Evolutionary conservation across 1,140 invertebrate species (phyloP).

Genomic region (Drosophila repleta): DNA sequence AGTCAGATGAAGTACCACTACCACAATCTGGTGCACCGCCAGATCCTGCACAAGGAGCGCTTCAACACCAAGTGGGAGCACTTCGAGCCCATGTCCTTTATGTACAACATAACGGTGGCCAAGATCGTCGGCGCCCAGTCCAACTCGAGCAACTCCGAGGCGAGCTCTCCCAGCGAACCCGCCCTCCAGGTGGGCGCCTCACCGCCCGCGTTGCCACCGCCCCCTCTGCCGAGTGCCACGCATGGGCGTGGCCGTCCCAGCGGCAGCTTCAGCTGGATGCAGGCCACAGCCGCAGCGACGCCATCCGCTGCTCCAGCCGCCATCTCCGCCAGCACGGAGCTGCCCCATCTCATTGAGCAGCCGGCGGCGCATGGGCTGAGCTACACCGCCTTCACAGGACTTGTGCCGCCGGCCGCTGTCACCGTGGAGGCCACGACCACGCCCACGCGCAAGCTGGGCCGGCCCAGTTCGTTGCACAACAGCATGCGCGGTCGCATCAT

Average conservation of each 20-base stretch:
- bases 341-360: constrained; percentile 56
- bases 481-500: constrained; percentile 81
- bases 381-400: constrained; percentile 74
- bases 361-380: constrained; percentile 43
- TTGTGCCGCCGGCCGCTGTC: constrained; percentile 75
- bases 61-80: constrained; percentile 83
- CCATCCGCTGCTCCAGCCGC: constrained; percentile 9
- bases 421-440: constrained; percentile 66
- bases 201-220: constrained; percentile 16
- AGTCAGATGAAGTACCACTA: constrained; percentile 83
- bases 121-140: constrained; percentile 74
- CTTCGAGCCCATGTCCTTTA: constrained; percentile 81
- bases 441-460: constrained; percentile 69
- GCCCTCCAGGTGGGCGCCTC: constrained; percentile 16
- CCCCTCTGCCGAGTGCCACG: constrained; percentile 40
- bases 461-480: constrained; percentile 79
- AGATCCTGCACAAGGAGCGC: constrained; percentile 80
- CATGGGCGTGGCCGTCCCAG: constrained; percentile 78
- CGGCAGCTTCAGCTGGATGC: constrained; percentile 77
- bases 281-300: constrained; percentile 19
- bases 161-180: neutral
- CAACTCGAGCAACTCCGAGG: constrained; percentile 18
- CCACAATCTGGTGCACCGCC: constrained; percentile 77
- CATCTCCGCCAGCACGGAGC: constrained; percentile 5
- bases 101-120: constrained; percentile 81